phyloP scores from a whole-genome alignment of 2,888 invertebrate genomes.

The Ormyrus nitidulus region DNA sequence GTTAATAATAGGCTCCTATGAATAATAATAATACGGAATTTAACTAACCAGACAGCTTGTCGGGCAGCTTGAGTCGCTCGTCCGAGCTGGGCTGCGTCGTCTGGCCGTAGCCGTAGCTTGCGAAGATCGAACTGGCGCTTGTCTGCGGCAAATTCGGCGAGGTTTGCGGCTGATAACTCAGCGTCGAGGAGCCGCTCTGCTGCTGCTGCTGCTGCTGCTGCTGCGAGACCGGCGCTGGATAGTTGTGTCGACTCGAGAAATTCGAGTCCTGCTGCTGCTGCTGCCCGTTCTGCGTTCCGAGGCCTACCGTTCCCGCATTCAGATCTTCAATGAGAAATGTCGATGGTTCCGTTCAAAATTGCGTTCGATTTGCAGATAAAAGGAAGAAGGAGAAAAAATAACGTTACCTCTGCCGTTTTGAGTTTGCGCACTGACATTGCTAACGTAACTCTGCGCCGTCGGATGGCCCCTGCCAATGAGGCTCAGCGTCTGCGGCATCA shows the following conservation, averaged over 20 bases:
- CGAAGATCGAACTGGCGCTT: constrained; percentile 21
- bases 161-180: constrained; percentile 62
- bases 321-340: constrained; percentile 20
- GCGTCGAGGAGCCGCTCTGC: constrained; percentile 14
- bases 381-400: no score
- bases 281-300: constrained; percentile 51
- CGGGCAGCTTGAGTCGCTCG: constrained; percentile 51
- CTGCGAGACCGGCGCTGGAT: constrained; percentile 47
- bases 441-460: constrained; percentile 53
- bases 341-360: no score
- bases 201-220: constrained; percentile 55
- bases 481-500: constrained; percentile 85
- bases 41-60: constrained; percentile 51
- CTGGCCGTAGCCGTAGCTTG: constrained; percentile 44
- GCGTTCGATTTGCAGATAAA: no score
- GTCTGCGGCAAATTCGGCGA: constrained; percentile 59
- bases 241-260: constrained; percentile 61
- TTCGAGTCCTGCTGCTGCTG: constrained; percentile 63
- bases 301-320: neutral
- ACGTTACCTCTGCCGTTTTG: constrained; percentile 48
- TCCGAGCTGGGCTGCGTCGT: constrained; percentile 35
- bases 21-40: neutral
- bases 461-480: constrained; percentile 69
- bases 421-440: constrained; percentile 50
- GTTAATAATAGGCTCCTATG: no score